Base-by-base conservation (phyloP, 2,113 vertebrate genomes). In the Xiphias gladius region DNA sequence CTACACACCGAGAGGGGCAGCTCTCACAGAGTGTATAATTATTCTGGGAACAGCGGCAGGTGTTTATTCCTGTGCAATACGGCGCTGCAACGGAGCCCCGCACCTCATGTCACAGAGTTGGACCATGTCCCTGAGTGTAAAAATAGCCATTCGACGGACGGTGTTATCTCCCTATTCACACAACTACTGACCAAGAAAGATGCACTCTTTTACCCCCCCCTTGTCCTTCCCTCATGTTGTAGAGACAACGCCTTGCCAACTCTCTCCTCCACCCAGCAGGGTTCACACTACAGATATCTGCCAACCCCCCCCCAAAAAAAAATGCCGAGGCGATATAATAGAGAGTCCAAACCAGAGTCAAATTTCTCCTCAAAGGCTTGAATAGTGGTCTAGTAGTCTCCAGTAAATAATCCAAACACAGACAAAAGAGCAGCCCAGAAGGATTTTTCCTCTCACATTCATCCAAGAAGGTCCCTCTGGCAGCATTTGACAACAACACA, bases 21-120 rank as follows among this genome's bases (percentile, higher is more conserved):
- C 66, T 86, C 65, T 35, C 57, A 67, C 65, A 28, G 16, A 85
- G 85, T 88, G 59, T 90, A 82, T 85, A 83, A 89, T 93, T 85
- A 86, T 64, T 91, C 89, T 91, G 89, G 87, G 86, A 92, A 90
- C 80, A 70, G 84, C 35, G 48, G 78, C 93, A 93, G 91, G 91
- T 94, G 91, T 92, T 88, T 90, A 81, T 86, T 89, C 73, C 76
- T 89, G 80, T 39, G 24, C 50, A 79, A 66, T 62, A 19, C 7
- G 1, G 72, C 71, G 54, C 62, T 79, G 91, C 89, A 91, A 88
- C 88, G 67, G 87, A 89, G 80, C 67, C 62, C 79, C 73, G 80
- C 64, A 86, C 85, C 88, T 81, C 76, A 22, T 79, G 85, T 90
- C 87, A 87, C 87, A 86, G 70, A 82, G 55, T 68, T 90, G 83